These are phyloP conservation scores for Knipowitschia caucasica DNA, from an alignment of 2,797 vertebrate species.

Conservation along the genomic window DNA sequence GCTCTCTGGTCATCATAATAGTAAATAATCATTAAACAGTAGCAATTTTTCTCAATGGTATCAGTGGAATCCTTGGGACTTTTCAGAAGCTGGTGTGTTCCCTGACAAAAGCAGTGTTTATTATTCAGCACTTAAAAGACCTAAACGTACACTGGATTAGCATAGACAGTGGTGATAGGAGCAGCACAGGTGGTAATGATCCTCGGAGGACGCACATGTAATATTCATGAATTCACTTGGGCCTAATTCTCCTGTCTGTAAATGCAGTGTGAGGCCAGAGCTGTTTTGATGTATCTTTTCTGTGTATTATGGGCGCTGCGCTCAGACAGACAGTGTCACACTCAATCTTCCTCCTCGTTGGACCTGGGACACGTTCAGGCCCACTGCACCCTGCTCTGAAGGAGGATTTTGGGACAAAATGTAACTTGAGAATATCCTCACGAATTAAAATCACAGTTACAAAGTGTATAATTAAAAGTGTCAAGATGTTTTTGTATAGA, in stretches of 20 bases:
- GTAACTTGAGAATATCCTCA: neutral
- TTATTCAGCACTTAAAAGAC: slow-evolving; percentile 55
- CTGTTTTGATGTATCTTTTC: slow-evolving; percentile 44
- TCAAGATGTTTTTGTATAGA: too few relatives aligned
- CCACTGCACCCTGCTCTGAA: slow-evolving; percentile 3
- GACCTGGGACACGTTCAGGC: slow-evolving; percentile 1
- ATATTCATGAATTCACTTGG: slow-evolving; percentile 64
- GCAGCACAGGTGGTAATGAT: slow-evolving; percentile 67
- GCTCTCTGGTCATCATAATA: too few relatives aligned
- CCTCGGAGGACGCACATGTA: slow-evolving; percentile 56
- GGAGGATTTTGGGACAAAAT: neutral
- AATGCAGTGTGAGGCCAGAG: slow-evolving; percentile 37
- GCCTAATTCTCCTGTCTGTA: slow-evolving; percentile 45
- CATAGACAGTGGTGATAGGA: slow-evolving; percentile 48
- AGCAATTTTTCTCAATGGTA: too few relatives aligned
- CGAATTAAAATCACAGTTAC: too few relatives aligned
- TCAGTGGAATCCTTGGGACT: slow-evolving; percentile 42
- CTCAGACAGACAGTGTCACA: slow-evolving; percentile 46
- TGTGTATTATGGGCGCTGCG: slow-evolving; percentile 18
- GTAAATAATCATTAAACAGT: too few relatives aligned
- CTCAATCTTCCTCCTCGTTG: slow-evolving; percentile 49
- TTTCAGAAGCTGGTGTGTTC: slow-evolving; percentile 30
- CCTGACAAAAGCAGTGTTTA: slow-evolving; percentile 41
- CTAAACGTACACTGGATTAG: slow-evolving; percentile 49
- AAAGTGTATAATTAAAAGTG: too few relatives aligned